Percentiles rank a stretch among this genome's conserved stretches.
phyloP scores from a whole-genome alignment of 2,888 invertebrate genomes.

The Conistra vaccinii region DNA sequence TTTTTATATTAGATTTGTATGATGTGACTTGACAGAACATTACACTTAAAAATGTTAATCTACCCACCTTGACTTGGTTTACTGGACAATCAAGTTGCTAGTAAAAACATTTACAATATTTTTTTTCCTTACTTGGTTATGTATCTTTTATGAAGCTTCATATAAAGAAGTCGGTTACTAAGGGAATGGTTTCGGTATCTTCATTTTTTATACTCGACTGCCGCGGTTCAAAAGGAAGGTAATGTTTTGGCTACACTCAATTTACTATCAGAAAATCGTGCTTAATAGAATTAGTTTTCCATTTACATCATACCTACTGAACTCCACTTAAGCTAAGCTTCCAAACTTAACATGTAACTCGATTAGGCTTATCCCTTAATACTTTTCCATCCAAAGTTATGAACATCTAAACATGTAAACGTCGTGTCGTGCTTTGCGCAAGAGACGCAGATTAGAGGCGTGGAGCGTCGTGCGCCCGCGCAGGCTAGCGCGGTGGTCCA shows the following conservation, averaged over 20 bases:
- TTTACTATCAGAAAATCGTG: too few species aligned
- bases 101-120: too few species aligned
- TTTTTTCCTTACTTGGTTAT: neutral
- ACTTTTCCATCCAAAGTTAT: slow-evolving; percentile 64
- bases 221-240: neutral
- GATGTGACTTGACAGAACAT: slow-evolving; percentile 1
- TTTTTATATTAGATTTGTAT: slow-evolving; percentile 7
- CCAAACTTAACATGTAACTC: slow-evolving; percentile 35
- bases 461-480: slow-evolving; percentile 73
- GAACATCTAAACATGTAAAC: slow-evolving; percentile 62
- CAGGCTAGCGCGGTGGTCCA: slow-evolving; percentile 73
- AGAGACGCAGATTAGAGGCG: slow-evolving; percentile 75
- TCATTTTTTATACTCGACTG: neutral
- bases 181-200: neutral
- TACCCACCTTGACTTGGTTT: neutral
- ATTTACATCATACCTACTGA: neutral
- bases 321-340: slow-evolving; percentile 28
- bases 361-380: slow-evolving; percentile 60
- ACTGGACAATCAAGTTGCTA: neutral
- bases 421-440: slow-evolving; percentile 72
- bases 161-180: neutral
- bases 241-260: too few species aligned
- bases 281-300: neutral
- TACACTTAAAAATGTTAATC: neutral
- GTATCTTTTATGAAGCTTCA: neutral